Percentiles rank a stretch among this genome's conserved stretches.
Conservation (phyloP, 2,888 invertebrate genomes). For the Galeruca laticollis region DNA sequence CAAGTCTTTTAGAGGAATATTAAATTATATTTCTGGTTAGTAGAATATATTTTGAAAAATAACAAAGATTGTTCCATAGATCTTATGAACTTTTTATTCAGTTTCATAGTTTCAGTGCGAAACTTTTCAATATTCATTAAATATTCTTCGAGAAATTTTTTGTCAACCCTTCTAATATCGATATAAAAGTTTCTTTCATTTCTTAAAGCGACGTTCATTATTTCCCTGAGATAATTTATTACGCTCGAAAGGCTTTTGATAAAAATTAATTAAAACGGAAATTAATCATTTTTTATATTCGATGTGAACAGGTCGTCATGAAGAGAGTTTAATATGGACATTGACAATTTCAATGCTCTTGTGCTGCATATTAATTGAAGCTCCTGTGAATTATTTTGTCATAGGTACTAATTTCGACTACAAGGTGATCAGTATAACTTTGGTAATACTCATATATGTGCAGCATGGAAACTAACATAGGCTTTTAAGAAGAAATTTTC, state of each 20-base stretch:
- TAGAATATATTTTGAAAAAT: too few relatives aligned
- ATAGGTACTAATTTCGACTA: neutral
- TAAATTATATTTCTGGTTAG: too few relatives aligned
- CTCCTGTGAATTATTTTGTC: neutral
- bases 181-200: neutral
- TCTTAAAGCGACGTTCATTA: neutral
- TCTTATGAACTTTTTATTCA: too few relatives aligned
- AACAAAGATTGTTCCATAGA: too few relatives aligned
- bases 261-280: slow-evolving; percentile 11
- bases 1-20: too few relatives aligned
- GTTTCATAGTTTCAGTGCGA: neutral
- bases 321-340: slow-evolving; percentile 7
- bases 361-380: neutral
- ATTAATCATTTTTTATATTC: slow-evolving; percentile 16
- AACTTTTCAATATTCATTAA: neutral
- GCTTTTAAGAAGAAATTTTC: too few relatives aligned
- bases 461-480: too few relatives aligned
- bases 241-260: neutral
- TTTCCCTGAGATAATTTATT: neutral
- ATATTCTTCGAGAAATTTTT: too few relatives aligned
- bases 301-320: neutral
- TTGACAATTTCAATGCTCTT: neutral
- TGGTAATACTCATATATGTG: too few relatives aligned
- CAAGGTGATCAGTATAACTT: too few relatives aligned
- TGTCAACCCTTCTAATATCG: neutral